Base-by-base conservation (phyloP, 2,888 invertebrate genomes). In the Lasioglossum zephyrum region DNA sequence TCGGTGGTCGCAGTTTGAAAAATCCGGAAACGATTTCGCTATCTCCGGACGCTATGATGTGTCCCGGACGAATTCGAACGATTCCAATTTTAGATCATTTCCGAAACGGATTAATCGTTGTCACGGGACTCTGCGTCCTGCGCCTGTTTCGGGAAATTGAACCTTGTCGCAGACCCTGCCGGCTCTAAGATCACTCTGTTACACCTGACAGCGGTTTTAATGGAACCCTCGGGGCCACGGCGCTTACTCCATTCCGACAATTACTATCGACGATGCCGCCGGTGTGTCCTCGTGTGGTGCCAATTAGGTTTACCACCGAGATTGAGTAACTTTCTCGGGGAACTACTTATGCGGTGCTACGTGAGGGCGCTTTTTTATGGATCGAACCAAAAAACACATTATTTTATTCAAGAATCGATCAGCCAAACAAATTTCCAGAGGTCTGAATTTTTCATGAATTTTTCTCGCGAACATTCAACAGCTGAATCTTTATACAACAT, bases 141-240 rank as follows among this genome's bases (percentile, higher is more conserved):
- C 26, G 22, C n/a, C 57, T 78, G 69, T 80, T 69, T 66, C 72
- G 69, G 53, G 36, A 78, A 77, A 86, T 77, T 76, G 73, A 81
- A 81, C 80, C 47, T 36, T 66, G 77, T 47, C 53, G 60, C 18
- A 18, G 57, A 9, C 39, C 36, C n/a, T 36, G 63, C 39, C 66
- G 47, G 47, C 39, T 66, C 81, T 75, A 82, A 84, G 78, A 79
- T 86, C 82, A 73, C 78, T 47, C 66, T 22, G 78, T 80, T 81
- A 69, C 63, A 49, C 53, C 57, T 36, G 70, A 73, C 78, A 82
- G 77, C 72, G 82, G 47, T 82, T 66, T 87, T 85, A 85, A 88
- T 78, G 26, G 81, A 53, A 73, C 82, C 76, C 84, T 75, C 13
- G 87, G 70, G 84, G 76, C 53, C 31, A 16, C 66, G 2, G 26